These are phyloP conservation scores for Pseudomugil tenellus DNA, from an alignment of 2,797 vertebrate genomes.

Conservation along the genomic window DNA sequence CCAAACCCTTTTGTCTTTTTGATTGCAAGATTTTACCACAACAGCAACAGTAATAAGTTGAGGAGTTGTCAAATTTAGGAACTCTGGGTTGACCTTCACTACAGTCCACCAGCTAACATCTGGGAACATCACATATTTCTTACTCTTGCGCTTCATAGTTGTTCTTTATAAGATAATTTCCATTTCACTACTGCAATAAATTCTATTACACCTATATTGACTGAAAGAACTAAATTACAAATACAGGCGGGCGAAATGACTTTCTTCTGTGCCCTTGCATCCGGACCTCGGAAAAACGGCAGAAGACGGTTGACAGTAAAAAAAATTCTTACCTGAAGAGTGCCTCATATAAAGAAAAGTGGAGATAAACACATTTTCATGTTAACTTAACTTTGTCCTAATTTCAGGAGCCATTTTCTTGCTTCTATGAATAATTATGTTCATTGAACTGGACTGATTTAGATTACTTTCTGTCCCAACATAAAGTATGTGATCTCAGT, in stretches of 20 bases:
- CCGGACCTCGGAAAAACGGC: too few species aligned
- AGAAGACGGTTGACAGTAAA: too few species aligned
- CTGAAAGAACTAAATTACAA: too few species aligned
- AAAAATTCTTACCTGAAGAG: not conserved
- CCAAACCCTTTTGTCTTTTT: not conserved
- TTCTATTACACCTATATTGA: too few species aligned
- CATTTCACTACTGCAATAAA: too few species aligned
- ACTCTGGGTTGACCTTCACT: not conserved
- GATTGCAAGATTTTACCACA: not conserved
- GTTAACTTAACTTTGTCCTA: slow-evolving; percentile 27
- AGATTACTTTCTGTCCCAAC: slow-evolving; percentile 25
- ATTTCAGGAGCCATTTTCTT: slow-evolving; percentile 13
- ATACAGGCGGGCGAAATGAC: too few species aligned
- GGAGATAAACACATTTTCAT: not conserved
- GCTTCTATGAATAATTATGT: slow-evolving; percentile 15
- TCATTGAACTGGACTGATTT: slow-evolving; percentile 28
- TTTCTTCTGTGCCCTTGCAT: too few species aligned
- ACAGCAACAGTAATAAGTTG: not conserved
- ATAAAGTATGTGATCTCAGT: slow-evolving; percentile 22
- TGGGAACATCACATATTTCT: too few species aligned
- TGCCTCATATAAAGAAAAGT: not conserved
- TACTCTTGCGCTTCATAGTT: too few species aligned
- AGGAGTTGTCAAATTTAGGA: not conserved
- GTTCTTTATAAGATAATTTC: too few species aligned
- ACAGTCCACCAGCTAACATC: too few species aligned